Evolutionary conservation across 2,113 vertebrate genomes (phyloP), one percentile per base, ranked within the genome.

Genomic region (Panthera leo): DNA sequence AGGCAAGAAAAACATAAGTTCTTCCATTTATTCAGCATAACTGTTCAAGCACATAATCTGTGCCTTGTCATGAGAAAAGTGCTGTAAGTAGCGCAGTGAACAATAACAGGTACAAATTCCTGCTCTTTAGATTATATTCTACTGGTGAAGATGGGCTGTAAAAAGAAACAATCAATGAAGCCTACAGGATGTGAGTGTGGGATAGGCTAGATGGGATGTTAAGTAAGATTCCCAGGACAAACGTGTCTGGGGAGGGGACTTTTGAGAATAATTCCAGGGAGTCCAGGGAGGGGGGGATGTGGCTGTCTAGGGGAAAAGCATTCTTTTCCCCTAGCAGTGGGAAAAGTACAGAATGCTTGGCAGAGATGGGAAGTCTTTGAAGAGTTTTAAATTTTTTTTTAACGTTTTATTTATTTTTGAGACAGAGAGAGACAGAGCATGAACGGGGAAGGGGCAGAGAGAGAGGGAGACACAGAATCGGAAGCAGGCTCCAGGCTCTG

Each of bases 241-340:
- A 39, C 5, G 3, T 91, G 10, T 7, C 7, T 36, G 76, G 80
- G 21, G 58, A 82, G 14, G 25, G 15, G 18, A 5, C 29, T 53
- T 85, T 42, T 16, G 8, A 63, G 8, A 29, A 36, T 79, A 16
- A 34, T 13, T 53, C 85, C 39, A 39, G 36, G 36, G n/a, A 12
- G 3, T 34, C 5, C 1, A 27, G 5, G 25, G 11, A 61, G 25
- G 6, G 9, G 65, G 23, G 45, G 12, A 51, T 15, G 5, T 91
- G 34, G 10, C 19, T n/a, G 0, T 36, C 18, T 39, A 2, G 13
- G 29, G 39, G 3, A 10, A 29, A 51, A 67, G 10, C 18, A 63
- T 79, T 31, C 31, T 79, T 39, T 39, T 39, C 39, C 39, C 39
- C 39, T 39, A 39, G 5, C 25, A 18, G 29, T 70, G 10, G 29